Evolutionary conservation across 1,140 invertebrate genomes (phyloP).

Genomic region (Xylocopa sonorina): DNA sequence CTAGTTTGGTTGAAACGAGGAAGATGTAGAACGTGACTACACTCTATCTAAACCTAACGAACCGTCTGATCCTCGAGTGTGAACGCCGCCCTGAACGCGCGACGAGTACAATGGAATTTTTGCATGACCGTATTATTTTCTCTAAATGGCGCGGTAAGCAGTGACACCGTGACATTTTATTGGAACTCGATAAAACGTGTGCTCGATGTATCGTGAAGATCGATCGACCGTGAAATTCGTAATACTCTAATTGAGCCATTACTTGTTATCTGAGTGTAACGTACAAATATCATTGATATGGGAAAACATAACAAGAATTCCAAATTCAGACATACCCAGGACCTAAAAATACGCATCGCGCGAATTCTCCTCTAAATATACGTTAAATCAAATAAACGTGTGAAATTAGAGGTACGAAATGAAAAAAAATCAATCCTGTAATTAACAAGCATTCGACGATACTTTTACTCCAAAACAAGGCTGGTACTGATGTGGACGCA

Average conservation of each 20-base stretch:
- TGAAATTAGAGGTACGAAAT: too few species aligned
- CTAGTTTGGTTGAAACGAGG: not conserved
- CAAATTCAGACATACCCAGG: not conserved
- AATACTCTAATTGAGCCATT: constrained; percentile 51
- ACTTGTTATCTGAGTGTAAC: constrained; percentile 66
- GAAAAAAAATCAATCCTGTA: too few species aligned
- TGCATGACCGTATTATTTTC: constrained; percentile 16
- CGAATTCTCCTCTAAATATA: not conserved
- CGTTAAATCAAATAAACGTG: not conserved
- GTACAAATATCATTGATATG: constrained; percentile 11
- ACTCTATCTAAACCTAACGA: not conserved
- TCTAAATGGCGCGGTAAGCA: not conserved
- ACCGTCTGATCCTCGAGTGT: not conserved
- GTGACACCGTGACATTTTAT: not conserved
- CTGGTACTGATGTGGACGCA: too few species aligned
- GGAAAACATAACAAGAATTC: not conserved
- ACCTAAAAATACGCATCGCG: not conserved
- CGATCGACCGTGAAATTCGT: constrained; percentile 43
- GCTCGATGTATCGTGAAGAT: constrained; percentile 4
- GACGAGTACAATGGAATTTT: constrained; percentile 9
- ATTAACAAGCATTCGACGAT: too few species aligned
- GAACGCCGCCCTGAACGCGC: not conserved
- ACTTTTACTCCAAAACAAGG: too few species aligned
- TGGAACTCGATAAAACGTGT: constrained; percentile 17
- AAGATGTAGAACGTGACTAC: constrained; percentile 23